Evolutionary conservation across 1,140 invertebrate species (phyloP), one percentile per base, ranked within the genome.

Genomic region (Laupala kohalensis): DNA sequence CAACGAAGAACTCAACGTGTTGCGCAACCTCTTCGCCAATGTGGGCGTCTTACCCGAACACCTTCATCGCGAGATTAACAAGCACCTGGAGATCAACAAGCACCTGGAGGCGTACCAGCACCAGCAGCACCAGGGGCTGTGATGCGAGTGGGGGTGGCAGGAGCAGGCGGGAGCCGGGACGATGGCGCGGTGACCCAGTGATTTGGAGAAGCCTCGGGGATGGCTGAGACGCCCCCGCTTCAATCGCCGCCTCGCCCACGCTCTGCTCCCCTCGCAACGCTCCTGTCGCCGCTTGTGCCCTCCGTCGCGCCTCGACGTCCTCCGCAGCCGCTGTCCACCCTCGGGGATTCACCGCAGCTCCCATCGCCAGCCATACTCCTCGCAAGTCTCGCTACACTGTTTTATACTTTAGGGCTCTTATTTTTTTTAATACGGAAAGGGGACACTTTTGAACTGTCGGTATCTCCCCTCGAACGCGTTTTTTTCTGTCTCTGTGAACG

Each of bases 1-100:
- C 69, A 92, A 89, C 66, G 95, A 97, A 79, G 96, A 98, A 81
- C 82, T 98, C 72, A 94, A 91, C 77, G 90, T 98, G 6, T 87
- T 94, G 26, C 86, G 90, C 75, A 87, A 87, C 69, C 81, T 94
- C 63, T 92, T 94, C 79, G 85, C 87, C 73, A 91, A 89, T 79
- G 9, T 88, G 90, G 70, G 89, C 88, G 13, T 85, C 88, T 3
- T 79, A 89, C 9, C 88, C 89, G 89, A 91, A 75, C 87, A 89
- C 73, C 80, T 90, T 4, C 88, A 90, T 76, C 81, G 89, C 15
- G 89, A 91, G 77, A 84, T 90, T 75, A 86, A 87, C 75, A 90
- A 89, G 81, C 88, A 89, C 75, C 83, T 90, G 75, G 88, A 90
- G 73, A 84, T 84, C 62, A 88, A 88, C 77, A 87, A 88, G 75